phyloP scores from a whole-genome alignment of 2,797 vertebrate genomes.

The Atherinosoma microstoma region DNA sequence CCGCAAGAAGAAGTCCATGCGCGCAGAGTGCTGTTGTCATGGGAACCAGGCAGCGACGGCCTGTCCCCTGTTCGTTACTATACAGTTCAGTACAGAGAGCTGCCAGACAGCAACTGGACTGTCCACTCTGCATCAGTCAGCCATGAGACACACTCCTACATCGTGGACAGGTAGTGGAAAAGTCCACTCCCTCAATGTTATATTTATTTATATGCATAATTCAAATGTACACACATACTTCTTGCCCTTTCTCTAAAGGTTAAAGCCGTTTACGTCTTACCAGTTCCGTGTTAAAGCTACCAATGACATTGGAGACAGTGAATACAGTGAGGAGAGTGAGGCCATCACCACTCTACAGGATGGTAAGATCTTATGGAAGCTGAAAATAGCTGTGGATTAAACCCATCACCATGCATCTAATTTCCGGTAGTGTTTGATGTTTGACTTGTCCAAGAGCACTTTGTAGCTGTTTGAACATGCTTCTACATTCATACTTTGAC shows the following conservation, averaged over 20 bases:
- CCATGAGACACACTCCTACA: slow-evolving; percentile 88
- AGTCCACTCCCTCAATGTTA: slow-evolving; percentile 1
- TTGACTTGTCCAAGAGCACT: neutral
- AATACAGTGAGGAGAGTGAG: slow-evolving; percentile 95
- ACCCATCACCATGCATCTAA: slow-evolving; percentile 78
- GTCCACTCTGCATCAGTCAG: slow-evolving; percentile 89
- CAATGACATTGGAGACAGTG: slow-evolving; percentile 97
- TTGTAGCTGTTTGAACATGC: slow-evolving; percentile 6
- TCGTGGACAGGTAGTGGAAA: slow-evolving; percentile 91
- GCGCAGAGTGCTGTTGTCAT: slow-evolving; percentile 91
- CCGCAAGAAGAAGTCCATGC: slow-evolving; percentile 94
- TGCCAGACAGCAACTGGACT: slow-evolving; percentile 90
- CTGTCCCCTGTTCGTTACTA: slow-evolving; percentile 96
- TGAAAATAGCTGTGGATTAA: slow-evolving; percentile 61
- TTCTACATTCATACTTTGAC: slow-evolving; percentile 26
- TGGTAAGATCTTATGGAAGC: slow-evolving; percentile 78
- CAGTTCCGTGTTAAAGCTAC: slow-evolving; percentile 96
- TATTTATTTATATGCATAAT: neutral
- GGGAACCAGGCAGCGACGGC: slow-evolving; percentile 96
- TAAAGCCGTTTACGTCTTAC: slow-evolving; percentile 98
- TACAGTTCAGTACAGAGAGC: slow-evolving; percentile 91
- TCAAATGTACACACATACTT: neutral
- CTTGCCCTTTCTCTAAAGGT: slow-evolving; percentile 73
- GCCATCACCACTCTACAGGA: slow-evolving; percentile 96
- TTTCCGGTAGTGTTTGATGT: slow-evolving; percentile 56